Conservation (phyloP, 2,113 vertebrate genomes). For the Gobius niger region DNA sequence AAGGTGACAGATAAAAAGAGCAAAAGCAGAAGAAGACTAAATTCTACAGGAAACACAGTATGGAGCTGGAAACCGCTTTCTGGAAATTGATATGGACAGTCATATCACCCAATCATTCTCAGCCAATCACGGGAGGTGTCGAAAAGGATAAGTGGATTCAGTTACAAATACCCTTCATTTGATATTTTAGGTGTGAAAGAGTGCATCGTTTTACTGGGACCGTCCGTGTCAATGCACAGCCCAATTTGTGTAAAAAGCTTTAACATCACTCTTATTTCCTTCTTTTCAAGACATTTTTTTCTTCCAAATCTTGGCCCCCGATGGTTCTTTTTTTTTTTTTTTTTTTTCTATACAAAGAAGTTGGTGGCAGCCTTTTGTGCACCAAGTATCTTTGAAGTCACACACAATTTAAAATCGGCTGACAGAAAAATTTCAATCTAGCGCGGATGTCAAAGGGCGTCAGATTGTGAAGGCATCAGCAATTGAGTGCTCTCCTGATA, state of each 20-base stretch:
- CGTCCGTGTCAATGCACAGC: background rate
- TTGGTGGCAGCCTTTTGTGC: background rate
- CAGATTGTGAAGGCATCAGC: constrained; percentile 10
- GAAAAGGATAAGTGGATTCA: background rate
- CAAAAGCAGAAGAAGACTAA: background rate
- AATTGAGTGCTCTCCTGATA: constrained; percentile 6
- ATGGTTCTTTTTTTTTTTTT: background rate
- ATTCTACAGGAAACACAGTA: constrained; percentile 8
- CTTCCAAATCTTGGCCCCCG: background rate
- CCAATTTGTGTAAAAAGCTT: background rate
- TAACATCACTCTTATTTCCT: background rate
- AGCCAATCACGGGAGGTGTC: constrained; percentile 3
- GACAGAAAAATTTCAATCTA: background rate
- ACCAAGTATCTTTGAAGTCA: background rate
- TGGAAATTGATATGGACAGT: background rate
- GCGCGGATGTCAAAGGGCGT: constrained; percentile 8
- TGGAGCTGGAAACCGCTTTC: constrained; percentile 4
- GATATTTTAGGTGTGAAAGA: constrained; percentile 3
- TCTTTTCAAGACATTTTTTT: background rate
- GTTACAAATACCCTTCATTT: background rate
- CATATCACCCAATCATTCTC: background rate
- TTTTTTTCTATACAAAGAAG: background rate
- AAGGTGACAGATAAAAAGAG: constrained; percentile 12
- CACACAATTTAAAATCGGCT: constrained; percentile 2
- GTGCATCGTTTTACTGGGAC: background rate